Conservation (phyloP, 1,140 invertebrate genomes). For the Leptinotarsa undecemlineata region DNA sequence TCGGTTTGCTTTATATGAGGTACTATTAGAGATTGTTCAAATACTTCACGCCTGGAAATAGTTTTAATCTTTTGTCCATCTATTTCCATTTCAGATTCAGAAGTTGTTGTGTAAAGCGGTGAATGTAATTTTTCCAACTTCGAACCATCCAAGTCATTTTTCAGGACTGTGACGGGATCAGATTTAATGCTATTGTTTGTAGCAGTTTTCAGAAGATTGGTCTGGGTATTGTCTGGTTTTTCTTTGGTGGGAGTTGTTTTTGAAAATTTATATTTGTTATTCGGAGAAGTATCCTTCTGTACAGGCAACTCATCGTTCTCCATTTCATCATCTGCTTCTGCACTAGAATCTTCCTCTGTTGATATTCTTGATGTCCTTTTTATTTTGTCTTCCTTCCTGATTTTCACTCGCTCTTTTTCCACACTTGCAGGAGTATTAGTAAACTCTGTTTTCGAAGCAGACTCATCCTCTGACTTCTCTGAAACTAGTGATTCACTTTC, state of each 20-base stretch:
- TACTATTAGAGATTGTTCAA: conserved; percentile 41
- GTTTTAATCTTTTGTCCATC: conserved; percentile 55
- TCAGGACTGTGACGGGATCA: conserved; percentile 36
- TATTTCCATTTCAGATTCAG: conserved; percentile 54
- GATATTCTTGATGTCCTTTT: conserved; percentile 51
- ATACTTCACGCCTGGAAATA: conserved; percentile 50
- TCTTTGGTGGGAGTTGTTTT: conserved; percentile 48
- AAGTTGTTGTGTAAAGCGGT: conserved; percentile 46
- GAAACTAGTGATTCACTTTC: conserved; percentile 49
- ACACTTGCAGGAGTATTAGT: conserved; percentile 46
- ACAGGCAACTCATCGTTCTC: conserved; percentile 60
- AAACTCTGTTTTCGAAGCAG: conserved; percentile 51
- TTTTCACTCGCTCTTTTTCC: conserved; percentile 50
- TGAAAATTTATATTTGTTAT: conserved; percentile 52
- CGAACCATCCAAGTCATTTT: background rate
- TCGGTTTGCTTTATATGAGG: conserved; percentile 52
- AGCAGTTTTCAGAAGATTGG: conserved; percentile 34
- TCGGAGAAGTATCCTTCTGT: conserved; percentile 44
- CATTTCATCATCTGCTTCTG: conserved; percentile 67
- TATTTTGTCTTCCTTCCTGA: conserved; percentile 59
- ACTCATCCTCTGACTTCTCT: conserved; percentile 50
- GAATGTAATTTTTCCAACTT: conserved; percentile 33
- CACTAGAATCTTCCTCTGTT: conserved; percentile 63
- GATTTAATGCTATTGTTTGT: conserved; percentile 47
- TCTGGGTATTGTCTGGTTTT: conserved; percentile 26